phyloP scores from a whole-genome alignment of 1,140 invertebrate genomes.

The Periplaneta americana region DNA sequence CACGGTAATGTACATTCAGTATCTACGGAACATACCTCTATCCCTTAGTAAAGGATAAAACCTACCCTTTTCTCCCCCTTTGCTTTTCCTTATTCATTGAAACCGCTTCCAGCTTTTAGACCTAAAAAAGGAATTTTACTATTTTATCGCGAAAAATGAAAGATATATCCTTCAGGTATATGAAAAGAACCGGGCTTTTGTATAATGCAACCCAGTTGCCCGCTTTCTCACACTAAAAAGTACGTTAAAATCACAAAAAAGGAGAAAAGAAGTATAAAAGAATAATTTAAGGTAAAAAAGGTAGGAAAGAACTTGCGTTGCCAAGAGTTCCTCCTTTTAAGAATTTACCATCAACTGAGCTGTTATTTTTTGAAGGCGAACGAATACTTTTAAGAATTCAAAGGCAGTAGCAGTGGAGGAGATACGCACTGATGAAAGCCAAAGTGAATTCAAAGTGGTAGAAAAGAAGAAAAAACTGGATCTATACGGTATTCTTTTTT shows the following conservation, averaged over 20 bases:
- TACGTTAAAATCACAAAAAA: slow-evolving; percentile 6
- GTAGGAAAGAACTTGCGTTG: not conserved
- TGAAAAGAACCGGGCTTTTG: not conserved
- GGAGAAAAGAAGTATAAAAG: not conserved
- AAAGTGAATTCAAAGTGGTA: not conserved
- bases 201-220: not conserved
- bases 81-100: not conserved
- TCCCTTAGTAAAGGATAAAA: not conserved
- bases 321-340: not conserved
- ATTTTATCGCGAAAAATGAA: not conserved
- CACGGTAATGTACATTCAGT: not conserved
- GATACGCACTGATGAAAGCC: not conserved
- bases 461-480: not conserved
- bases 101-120: not conserved
- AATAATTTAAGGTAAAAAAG: slow-evolving; percentile 1
- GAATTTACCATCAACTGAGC: not conserved
- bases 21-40: not conserved
- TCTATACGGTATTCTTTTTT: not conserved
- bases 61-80: not conserved
- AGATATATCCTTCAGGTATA: not conserved
- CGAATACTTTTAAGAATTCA: not conserved
- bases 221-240: slow-evolving; percentile 7
- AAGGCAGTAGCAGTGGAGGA: not conserved
- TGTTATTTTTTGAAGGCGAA: not conserved
- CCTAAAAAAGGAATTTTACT: not conserved